Base-by-base conservation (phyloP, 53 echinoderm and acorn worm species). In the Echinometra lucunter region DNA sequence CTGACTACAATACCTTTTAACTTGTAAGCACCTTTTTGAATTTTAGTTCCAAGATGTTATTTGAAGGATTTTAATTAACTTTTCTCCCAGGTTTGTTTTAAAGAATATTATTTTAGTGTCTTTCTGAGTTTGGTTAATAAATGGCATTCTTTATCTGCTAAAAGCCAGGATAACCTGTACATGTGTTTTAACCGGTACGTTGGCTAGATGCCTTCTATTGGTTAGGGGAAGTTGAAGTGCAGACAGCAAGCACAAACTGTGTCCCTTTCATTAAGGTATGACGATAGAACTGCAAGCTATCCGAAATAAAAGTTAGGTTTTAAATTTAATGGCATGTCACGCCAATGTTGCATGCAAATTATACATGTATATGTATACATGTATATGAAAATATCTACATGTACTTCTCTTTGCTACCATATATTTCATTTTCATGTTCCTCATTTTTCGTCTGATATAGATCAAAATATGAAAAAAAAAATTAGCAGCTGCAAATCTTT, bases 401-500 rank as follows among this genome's bases (percentile, higher is more conserved):
- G 2, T 69, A 69, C 32, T 1, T 69, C 13, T 12, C 16, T 38
- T 42, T 35, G 38, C 3, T 78, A 78, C 72, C 72, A 72, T 32
- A 35, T 9, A 11, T 72, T 34, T 72, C 13, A 15, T 72, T 72
- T 72, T 72, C 16, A 72, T 42, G 3, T 56, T 56, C 13, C 13
- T 56, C 21, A 5, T 78, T 19, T 6, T 21, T 4, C 78, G 38
- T 69, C 21, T 42, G 78, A 4, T 78, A 23, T 78, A 6, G 37
- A 35, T 18, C 42, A 78, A 9, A 37, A 75, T 78, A 78, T 78
- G 38, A 78, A 18, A 78, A 78, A 78, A 78, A 18, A 78, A 78
- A 78, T 78, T 78, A 78, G 78, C 42, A 78, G 78, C 78, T 78
- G 78, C 42, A 42, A 78, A 78, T 78, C 38, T 78, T 17, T 78